A percentile compares a stretch with the other conserved stretches of the same genome.
Evolutionary conservation across 2,797 vertebrate species (phyloP).

Genomic region (Hydrophis major): DNA sequence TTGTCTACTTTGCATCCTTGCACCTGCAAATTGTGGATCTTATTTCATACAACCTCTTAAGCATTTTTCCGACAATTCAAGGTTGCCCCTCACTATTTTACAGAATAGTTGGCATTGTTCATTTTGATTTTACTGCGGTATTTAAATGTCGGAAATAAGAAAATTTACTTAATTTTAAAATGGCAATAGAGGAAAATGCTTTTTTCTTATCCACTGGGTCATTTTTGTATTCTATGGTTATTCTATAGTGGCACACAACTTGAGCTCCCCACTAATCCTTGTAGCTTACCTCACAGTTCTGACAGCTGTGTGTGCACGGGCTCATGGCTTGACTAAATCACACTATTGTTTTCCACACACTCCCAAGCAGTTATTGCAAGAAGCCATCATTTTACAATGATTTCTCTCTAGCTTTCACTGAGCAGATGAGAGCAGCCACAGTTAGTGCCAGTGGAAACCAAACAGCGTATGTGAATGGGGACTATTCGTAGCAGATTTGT

Average conservation of each 20-base stretch:
- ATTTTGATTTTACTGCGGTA: background rate
- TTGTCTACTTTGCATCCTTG: background rate
- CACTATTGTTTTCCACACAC: background rate
- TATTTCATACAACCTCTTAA: background rate
- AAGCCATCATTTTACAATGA: background rate
- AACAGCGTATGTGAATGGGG: background rate
- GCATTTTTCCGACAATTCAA: background rate
- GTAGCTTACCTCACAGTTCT: background rate
- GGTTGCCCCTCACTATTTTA: background rate
- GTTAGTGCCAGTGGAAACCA: background rate
- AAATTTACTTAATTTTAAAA: background rate
- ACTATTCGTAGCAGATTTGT: background rate
- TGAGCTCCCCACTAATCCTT: background rate
- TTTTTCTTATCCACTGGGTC: background rate
- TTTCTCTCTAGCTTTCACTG: background rate
- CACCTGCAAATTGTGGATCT: background rate
- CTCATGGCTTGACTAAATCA: background rate
- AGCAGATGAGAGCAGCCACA: background rate
- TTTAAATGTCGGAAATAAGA: background rate
- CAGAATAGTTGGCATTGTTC: background rate
- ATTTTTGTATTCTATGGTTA: background rate
- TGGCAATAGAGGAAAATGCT: background rate
- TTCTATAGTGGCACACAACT: background rate
- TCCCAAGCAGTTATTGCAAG: fast-evolving
- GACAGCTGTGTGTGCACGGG: background rate